Base-by-base conservation (phyloP, 1,140 invertebrate genomes). In the Drosophila rufa region DNA sequence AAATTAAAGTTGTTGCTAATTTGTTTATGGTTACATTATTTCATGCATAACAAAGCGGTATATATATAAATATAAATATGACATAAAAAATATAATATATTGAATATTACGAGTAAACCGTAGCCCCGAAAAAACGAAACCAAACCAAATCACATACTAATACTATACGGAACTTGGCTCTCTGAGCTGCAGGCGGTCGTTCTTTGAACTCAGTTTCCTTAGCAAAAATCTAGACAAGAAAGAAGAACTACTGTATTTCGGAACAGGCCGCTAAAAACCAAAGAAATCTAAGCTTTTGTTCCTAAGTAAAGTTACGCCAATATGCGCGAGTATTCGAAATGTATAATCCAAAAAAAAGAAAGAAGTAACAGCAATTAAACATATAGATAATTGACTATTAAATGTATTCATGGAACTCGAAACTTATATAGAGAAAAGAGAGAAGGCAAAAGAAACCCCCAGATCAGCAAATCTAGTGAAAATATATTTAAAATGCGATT, bases 11-110 rank as follows among this genome's bases (percentile, higher is more conserved):
- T 90, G 85, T 90, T 90, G 85, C 85, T 90, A 90, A 90, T 91
- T 90, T 90, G 86, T 90, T 92, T 91, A 92, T 92, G 91, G 86
- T 92, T 92, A 91, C 79, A 92, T 92, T 91, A 92, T 92, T 91
- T 89, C 83, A 89, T 84, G 76, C 79, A 90, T 89, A 80, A 70
- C 62, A 67, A 74, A 66, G 64, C 58, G 48, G 69, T 75, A 82
- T 71, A 73, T 80, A 65, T 58, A 73, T 75, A 75, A 65, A 66
- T 58, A 71, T 38, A 58, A 47, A 70, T 58, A 71, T 57, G 56
- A 79, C 53, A 79, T 75, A 81, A 75, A 59, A 50, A 73, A 75
- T 87, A 78, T 73, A 82, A 66, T 14, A 64, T 66, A 60, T 67
- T 51, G 67, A 75, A 79, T 62, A 82, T 67, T 69, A 75, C 71